Evolutionary conservation across 2,797 vertebrate species (phyloP).

Genomic region (Cyclura pinguis): DNA sequence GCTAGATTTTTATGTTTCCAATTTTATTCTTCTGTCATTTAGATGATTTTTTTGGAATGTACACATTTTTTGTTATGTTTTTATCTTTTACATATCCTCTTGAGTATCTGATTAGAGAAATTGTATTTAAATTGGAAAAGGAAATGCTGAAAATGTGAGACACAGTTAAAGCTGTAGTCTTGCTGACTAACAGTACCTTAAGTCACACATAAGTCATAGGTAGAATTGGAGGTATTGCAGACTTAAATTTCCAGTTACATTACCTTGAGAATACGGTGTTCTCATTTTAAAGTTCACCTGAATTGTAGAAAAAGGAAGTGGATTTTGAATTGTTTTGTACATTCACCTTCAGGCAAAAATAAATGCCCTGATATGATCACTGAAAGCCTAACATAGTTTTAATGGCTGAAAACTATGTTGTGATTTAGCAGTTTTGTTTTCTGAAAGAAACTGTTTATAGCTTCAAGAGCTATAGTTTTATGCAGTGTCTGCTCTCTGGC

Average conservation of each 20-base stretch:
- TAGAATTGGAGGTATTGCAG: not conserved
- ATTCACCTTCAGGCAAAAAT: not conserved
- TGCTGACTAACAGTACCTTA: conserved; percentile 7
- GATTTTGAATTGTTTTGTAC: conserved; percentile 10
- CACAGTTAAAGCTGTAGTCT: not conserved
- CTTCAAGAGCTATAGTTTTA: not conserved
- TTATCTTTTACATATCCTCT: not conserved
- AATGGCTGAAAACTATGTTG: not conserved
- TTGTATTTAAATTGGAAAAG: too few species aligned
- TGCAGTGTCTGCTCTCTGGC: not conserved
- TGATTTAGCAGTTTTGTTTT: not conserved
- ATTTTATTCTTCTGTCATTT: not conserved
- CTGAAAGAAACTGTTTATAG: not conserved
- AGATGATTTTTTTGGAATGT: not conserved
- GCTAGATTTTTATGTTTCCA: not conserved
- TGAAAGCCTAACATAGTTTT: not conserved
- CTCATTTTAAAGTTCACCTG: fast-evolving
- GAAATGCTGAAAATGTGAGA: not conserved
- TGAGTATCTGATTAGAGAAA: not conserved
- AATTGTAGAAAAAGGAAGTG: not conserved
- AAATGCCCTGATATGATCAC: not conserved
- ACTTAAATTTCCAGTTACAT: not conserved
- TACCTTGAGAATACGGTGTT: conserved; percentile 16
- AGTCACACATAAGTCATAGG: not conserved
- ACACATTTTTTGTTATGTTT: not conserved